Evolutionary conservation across 2,113 vertebrate species (phyloP).

Genomic region (Loxodonta africana): DNA sequence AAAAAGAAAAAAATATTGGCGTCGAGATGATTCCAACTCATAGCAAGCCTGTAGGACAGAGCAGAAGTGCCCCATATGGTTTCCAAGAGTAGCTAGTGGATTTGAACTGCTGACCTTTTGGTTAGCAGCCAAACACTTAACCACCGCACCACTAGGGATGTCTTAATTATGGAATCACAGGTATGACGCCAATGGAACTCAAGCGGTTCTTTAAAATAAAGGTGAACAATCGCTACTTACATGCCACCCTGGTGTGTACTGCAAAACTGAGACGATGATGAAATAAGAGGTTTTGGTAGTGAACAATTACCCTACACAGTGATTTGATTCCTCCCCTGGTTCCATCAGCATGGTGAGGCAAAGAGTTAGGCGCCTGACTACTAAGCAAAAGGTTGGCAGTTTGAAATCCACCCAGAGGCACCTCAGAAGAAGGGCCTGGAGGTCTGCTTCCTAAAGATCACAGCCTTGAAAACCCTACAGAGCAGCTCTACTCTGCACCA

Average conservation of each 20-base stretch:
- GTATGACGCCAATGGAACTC: background rate
- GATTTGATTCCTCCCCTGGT: fast-evolving
- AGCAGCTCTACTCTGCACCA: background rate
- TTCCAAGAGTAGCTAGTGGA: no score
- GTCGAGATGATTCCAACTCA: no score
- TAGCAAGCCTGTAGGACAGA: no score
- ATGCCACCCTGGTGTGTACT: background rate
- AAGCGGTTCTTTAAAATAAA: background rate
- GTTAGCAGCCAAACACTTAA: no score
- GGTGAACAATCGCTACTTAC: fast-evolving
- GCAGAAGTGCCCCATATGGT: no score
- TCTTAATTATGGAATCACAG: background rate
- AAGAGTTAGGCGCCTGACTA: background rate
- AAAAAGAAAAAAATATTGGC: no score
- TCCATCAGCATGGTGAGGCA: background rate
- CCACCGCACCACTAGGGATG: background rate
- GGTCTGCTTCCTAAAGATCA: background rate
- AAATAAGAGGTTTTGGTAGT: background rate
- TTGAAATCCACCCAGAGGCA: background rate
- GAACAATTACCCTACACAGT: fast-evolving
- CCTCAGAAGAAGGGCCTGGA: background rate
- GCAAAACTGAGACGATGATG: background rate
- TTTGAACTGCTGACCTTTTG: no score
- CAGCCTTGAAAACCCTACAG: background rate
- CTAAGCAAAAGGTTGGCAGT: background rate